phyloP scores from a whole-genome alignment of 92 coral and sea anemone genomes.

The Phenganax stokvisi region DNA sequence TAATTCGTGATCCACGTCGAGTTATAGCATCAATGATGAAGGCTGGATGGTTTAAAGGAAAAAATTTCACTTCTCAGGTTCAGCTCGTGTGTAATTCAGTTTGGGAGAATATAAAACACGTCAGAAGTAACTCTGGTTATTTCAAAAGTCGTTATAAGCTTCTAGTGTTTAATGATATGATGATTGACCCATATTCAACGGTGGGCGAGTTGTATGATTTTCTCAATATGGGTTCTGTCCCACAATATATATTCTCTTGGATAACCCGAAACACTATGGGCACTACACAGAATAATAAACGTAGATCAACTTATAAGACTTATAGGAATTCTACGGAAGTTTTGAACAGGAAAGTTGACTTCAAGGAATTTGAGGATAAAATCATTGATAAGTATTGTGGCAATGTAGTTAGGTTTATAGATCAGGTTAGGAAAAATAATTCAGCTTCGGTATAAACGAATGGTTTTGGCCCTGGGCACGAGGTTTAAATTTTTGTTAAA shows the following conservation, averaged over 20 bases:
- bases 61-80: neutral
- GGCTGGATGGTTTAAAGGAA: constrained; percentile 21
- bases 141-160: constrained; percentile 28
- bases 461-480: neutral
- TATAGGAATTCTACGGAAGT: constrained; percentile 29
- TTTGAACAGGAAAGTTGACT: constrained; percentile 12
- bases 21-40: constrained; percentile 17
- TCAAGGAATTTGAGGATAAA: neutral
- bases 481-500: no score
- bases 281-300: no score
- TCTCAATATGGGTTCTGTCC: constrained; percentile 20
- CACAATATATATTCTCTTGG: constrained; percentile 1
- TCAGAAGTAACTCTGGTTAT: neutral
- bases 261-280: constrained; percentile 3
- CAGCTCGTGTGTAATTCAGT: neutral
- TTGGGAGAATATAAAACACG: constrained; percentile 24
- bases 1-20: constrained; percentile 32
- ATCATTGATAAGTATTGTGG: constrained; percentile 21
- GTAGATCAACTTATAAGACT: neutral
- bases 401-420: constrained; percentile 5
- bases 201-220: constrained; percentile 16
- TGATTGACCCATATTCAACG: neutral
- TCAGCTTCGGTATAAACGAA: neutral
- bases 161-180: constrained; percentile 25
- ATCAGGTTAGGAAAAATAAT: neutral